Evolutionary conservation across 2,797 vertebrate species (phyloP).

Genomic region (Tokudaia tokunoshimensis): DNA sequence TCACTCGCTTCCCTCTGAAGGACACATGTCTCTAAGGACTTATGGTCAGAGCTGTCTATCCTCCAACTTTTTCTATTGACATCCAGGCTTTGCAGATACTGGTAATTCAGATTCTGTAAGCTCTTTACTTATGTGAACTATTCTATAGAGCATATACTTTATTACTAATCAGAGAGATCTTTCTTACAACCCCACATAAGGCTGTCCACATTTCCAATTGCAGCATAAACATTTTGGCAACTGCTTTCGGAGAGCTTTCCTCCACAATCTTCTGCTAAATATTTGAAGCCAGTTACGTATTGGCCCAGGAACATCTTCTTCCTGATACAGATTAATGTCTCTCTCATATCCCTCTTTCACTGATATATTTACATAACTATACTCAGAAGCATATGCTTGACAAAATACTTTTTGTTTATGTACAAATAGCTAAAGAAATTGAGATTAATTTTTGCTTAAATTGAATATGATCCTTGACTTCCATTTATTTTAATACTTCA

Average conservation of each 20-base stretch:
- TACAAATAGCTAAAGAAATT: neutral
- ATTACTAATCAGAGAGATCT: neutral
- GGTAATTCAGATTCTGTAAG: neutral
- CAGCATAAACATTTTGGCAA: constrained; percentile 11
- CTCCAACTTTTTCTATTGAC: neutral
- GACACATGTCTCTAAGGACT: neutral
- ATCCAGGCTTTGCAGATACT: neutral
- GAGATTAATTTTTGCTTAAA: neutral
- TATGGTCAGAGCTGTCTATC: neutral
- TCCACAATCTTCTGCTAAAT: constrained; percentile 4
- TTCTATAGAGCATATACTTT: neutral
- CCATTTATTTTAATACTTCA: neutral
- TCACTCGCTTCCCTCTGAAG: neutral
- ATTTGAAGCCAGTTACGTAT: neutral
- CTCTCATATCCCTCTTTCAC: neutral
- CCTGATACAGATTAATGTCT: neutral
- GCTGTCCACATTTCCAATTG: neutral
- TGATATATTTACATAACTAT: neutral
- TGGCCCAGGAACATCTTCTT: neutral
- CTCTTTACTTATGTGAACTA: neutral
- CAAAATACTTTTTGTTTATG: neutral
- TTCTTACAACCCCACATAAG: neutral
- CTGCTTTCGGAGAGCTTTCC: neutral
- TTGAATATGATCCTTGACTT: neutral
- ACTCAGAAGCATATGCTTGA: neutral